Base-by-base conservation (phyloP, 2,888 invertebrate genomes). In the Syrphus vitripennis region DNA sequence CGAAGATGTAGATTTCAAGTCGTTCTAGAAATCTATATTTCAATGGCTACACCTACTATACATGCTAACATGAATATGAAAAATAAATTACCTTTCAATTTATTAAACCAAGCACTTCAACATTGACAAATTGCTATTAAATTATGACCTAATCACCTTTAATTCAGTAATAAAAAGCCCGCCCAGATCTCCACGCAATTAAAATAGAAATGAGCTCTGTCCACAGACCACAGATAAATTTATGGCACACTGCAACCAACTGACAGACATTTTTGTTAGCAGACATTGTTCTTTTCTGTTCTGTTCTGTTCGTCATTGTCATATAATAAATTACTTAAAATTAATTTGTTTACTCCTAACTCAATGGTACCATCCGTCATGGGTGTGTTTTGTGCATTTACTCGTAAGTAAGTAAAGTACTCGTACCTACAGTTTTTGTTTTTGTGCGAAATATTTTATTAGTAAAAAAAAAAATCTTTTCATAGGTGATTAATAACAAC, bases 321-420 rank as follows among this genome's bases (percentile, higher is more conserved):
- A 71, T 37, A 24, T 69, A 65, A 72, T 81, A 84, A 84, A 80
- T 84, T 80, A 80, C 37, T 84, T 72, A 57, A 67, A 76, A 80
- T 76, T 72, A 80, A 69, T 80, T 71, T 67, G 67, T 71, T 79
- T 75, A 65, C 63, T 48, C 63, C 63, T 59, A 16, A 48, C 45
- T 69, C 48, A 40, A 63, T 42, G 31, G 57, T 29, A 12, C 12
- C 21, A 70, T 74, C 37, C 3, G 12, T 67, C 10, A 67, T 67
- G 67, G 50, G 67, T 67, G 67, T 67, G 34, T 34, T 67, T 45
- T 48, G 31, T 67, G 14, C 65, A 61, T 10, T 24, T n/a, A n/a
- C n/a, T n/a, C n/a, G n/a, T n/a, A n/a, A n/a, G n/a, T n/a, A n/a
- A n/a, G n/a, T n/a, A 9, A 19, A 16, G 42, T 16, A 40, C 42